phyloP scores from a whole-genome alignment of 2,888 invertebrate species.

The Schrankia costaestrigalis region DNA sequence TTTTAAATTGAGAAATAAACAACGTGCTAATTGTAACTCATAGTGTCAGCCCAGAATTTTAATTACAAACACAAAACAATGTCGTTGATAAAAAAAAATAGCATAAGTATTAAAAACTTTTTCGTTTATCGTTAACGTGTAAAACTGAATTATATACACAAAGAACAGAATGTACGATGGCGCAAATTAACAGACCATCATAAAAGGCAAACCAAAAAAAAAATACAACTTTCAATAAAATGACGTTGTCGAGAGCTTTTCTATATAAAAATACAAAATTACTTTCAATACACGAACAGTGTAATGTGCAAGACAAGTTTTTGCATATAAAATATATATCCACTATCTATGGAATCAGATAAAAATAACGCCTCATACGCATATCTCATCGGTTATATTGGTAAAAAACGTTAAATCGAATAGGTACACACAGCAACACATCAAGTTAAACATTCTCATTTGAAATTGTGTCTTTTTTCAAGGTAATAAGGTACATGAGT shows the following conservation, averaged over 20 bases:
- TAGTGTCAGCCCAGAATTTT: too few relatives aligned
- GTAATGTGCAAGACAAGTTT: conserved; percentile 21
- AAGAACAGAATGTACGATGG: conserved; percentile 4
- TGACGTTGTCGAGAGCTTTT: conserved; percentile 8
- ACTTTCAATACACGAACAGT: conserved; percentile 21
- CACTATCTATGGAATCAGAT: conserved; percentile 25
- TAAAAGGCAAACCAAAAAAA: conserved; percentile 9
- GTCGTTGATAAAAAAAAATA: conserved; percentile 7
- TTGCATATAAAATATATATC: conserved; percentile 17
- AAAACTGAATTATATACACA: conserved; percentile 8
- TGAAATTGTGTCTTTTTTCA: too few relatives aligned
- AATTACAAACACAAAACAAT: too few relatives aligned
- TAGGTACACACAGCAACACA: too few relatives aligned
- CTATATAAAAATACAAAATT: conserved; percentile 18
- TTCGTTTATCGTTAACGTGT: conserved; percentile 9
- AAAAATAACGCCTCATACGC: conserved; percentile 16
- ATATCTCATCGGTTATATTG: conserved; percentile 6
- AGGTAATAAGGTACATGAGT: too few relatives aligned
- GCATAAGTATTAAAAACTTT: too few relatives aligned
- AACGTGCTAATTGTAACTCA: too few relatives aligned
- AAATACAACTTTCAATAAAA: conserved; percentile 12
- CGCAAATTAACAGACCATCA: too few relatives aligned
- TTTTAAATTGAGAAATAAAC: too few relatives aligned
- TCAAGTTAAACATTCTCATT: too few relatives aligned
- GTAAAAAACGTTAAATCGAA: conserved; percentile 2